Percentiles rank a stretch among this genome's conserved stretches.
Evolutionary conservation across 2,797 vertebrate species (phyloP).

Genomic region (Gallirallus australis): DNA sequence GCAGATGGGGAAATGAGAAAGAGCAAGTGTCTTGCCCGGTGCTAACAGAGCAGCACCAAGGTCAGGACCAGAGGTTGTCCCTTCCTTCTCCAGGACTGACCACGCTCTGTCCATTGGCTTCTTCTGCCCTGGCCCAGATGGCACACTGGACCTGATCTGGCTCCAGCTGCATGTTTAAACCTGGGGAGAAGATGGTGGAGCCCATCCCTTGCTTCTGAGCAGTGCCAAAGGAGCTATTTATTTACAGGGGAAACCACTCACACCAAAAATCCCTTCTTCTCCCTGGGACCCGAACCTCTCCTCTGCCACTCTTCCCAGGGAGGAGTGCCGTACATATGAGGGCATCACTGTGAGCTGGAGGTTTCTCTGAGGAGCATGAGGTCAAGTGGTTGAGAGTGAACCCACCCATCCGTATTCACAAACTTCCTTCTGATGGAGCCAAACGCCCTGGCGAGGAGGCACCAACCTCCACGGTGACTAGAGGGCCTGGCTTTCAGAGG

Average conservation of each 20-base stretch:
- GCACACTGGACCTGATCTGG: neutral
- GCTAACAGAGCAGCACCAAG: neutral
- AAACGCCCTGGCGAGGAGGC: neutral
- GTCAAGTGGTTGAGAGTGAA: neutral
- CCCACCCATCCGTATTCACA: neutral
- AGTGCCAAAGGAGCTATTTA: neutral
- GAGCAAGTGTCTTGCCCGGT: rapidly evolving
- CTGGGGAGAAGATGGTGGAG: neutral
- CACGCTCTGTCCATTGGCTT: neutral
- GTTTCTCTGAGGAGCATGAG: neutral
- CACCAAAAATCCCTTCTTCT: neutral
- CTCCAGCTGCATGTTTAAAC: neutral
- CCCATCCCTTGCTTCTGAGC: neutral
- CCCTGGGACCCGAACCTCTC: neutral
- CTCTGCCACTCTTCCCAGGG: rapidly evolving
- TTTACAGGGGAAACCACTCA: too few species aligned
- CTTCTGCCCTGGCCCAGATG: neutral
- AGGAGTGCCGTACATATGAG: rapidly evolving
- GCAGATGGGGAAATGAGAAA: neutral
- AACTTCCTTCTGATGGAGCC: neutral
- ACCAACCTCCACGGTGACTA: neutral
- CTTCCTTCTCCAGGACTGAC: neutral
- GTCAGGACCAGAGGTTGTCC: neutral
- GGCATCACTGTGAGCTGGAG: neutral
- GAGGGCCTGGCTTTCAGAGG: neutral